phyloP scores from a whole-genome alignment of 1,140 invertebrate genomes.

The Zaprionus lachaisei region DNA sequence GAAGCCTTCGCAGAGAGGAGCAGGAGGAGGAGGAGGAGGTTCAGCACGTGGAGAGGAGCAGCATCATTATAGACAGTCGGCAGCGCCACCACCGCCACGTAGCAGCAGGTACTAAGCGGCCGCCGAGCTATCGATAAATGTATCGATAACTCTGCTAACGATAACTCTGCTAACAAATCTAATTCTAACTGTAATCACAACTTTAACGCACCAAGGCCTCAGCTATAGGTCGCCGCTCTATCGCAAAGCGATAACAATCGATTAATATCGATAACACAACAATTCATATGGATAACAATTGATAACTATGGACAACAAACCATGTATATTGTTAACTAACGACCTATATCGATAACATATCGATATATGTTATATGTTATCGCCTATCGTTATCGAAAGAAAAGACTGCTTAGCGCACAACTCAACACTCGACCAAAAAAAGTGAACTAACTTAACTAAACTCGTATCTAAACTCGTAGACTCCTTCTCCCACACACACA shows the following conservation, averaged over 20 bases:
- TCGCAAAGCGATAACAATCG: background rate
- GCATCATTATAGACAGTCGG: conserved; percentile 56
- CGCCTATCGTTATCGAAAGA: background rate
- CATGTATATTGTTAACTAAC: background rate
- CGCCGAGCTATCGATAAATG: background rate
- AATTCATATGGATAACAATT: background rate
- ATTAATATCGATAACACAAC: background rate
- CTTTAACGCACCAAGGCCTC: conserved; percentile 4
- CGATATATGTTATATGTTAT: background rate
- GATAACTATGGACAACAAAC: background rate
- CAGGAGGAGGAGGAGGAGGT: background rate
- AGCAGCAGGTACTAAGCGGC: conserved; percentile 74
- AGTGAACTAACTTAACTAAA: conserved; percentile 29
- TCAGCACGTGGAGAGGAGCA: conserved; percentile 50
- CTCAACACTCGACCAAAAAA: conserved; percentile 7
- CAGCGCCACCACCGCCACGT: conserved; percentile 43
- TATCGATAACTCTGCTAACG: conserved; percentile 3
- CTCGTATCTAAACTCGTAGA: conserved; percentile 7
- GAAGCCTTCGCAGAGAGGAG: conserved; percentile 55
- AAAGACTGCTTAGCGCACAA: conserved; percentile 46
- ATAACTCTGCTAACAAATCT: background rate
- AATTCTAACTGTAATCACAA: background rate
- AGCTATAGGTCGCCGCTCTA: background rate
- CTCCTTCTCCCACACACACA: background rate
- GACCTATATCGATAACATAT: background rate